These are phyloP conservation scores for Morpho deidamia DNA, from an alignment of 2,888 invertebrate species.

Conservation along the genomic window DNA sequence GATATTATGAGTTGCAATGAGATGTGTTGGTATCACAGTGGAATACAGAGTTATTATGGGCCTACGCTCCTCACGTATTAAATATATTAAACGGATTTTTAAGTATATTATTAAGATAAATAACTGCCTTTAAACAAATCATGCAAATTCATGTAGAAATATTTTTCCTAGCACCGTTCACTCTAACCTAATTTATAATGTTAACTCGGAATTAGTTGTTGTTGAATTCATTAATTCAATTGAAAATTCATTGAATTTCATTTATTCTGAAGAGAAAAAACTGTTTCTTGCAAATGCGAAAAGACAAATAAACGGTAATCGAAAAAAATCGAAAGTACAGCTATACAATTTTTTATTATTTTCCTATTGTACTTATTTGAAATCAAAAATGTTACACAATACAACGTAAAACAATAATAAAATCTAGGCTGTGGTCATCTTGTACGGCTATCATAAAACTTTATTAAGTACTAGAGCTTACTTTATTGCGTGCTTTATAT, in stretches of 20 bases:
- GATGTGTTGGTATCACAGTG: slow-evolving; percentile 7
- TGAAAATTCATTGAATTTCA: too few species aligned
- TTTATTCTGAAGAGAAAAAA: too few species aligned
- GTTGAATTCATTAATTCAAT: too few species aligned
- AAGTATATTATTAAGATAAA: background rate
- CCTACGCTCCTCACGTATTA: slow-evolving; percentile 5
- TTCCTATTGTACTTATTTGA: slow-evolving; percentile 49
- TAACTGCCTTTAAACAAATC: background rate
- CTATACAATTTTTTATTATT: too few species aligned
- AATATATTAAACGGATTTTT: slow-evolving; percentile 3
- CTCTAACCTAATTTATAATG: too few species aligned
- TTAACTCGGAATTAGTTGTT: too few species aligned
- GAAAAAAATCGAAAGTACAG: too few species aligned
- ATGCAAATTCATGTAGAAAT: background rate
- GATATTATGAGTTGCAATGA: slow-evolving; percentile 8
- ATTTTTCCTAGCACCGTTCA: too few species aligned
- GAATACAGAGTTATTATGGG: slow-evolving; percentile 1
- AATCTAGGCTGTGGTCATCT: slow-evolving; percentile 32
- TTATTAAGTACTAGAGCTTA: slow-evolving; percentile 38
- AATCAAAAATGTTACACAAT: slow-evolving; percentile 46
- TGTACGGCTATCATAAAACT: slow-evolving; percentile 43
- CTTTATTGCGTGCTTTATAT: slow-evolving; percentile 47
- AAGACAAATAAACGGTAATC: too few species aligned
- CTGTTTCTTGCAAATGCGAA: too few species aligned
- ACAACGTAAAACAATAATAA: slow-evolving; percentile 14